These are phyloP conservation scores for Pelochelys cantorii DNA, from an alignment of 2,797 vertebrate genomes.

Conservation along the genomic window DNA sequence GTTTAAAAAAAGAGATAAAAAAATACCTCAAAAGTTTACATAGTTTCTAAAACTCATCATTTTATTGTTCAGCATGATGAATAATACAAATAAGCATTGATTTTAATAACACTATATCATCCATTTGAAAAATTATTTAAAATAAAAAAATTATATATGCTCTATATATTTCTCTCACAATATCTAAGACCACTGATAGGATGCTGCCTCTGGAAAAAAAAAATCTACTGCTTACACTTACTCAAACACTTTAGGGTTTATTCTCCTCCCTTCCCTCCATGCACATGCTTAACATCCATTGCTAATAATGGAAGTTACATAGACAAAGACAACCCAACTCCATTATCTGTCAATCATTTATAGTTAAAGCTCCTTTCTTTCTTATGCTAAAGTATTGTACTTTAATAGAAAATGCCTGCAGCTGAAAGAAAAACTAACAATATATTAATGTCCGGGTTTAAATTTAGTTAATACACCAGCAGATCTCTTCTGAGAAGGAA, in stretches of 20 bases:
- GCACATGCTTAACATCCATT: background rate
- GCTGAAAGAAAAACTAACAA: conserved; percentile 60
- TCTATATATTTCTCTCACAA: background rate
- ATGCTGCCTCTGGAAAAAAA: background rate
- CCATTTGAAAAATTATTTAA: background rate
- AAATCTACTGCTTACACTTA: background rate
- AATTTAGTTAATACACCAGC: conserved; percentile 52
- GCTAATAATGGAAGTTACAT: conserved; percentile 34
- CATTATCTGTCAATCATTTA: conserved; percentile 66
- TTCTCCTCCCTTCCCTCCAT: background rate
- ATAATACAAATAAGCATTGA: background rate
- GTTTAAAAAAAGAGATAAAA: background rate
- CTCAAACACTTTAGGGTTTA: background rate
- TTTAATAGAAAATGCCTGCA: conserved; percentile 45
- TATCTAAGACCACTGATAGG: background rate
- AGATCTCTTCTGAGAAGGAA: background rate
- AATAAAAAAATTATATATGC: background rate
- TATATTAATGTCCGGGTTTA: conserved; percentile 45
- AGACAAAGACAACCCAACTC: conserved; percentile 52
- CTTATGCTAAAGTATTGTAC: conserved; percentile 57
- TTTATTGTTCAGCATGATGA: background rate
- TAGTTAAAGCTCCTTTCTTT: conserved; percentile 9
- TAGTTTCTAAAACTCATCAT: background rate
- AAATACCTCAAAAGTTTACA: background rate
- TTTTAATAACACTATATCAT: background rate